Evolutionary conservation across 2,888 invertebrate species (phyloP).

Genomic region (Steinernema hermaphroditum): DNA sequence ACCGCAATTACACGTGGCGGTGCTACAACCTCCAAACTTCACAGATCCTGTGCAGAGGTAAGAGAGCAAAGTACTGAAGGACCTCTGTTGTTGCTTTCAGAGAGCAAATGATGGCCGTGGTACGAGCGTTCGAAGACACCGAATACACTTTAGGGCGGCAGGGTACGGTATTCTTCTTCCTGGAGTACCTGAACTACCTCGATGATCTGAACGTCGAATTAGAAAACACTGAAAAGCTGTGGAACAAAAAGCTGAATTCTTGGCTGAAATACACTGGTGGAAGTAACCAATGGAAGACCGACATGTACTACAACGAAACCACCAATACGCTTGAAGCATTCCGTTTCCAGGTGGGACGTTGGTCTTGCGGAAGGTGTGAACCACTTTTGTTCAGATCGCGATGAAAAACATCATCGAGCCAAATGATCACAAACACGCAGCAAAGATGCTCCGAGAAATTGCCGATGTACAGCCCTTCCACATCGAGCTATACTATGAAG

Average conservation of each 20-base stretch:
- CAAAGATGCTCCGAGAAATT: constrained; percentile 56
- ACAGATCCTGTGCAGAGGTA: constrained; percentile 48
- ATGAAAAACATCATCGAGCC: constrained; percentile 65
- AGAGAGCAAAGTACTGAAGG: background rate
- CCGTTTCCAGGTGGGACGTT: constrained; percentile 62
- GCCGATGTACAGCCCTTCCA: constrained; percentile 59
- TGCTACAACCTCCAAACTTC: constrained; percentile 61
- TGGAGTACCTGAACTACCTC: constrained; percentile 62
- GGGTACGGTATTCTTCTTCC: constrained; percentile 65
- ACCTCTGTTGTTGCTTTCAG: constrained; percentile 39
- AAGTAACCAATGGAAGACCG: constrained; percentile 59
- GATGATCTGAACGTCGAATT: constrained; percentile 62
- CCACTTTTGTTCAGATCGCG: constrained; percentile 52
- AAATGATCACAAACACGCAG: constrained; percentile 63
- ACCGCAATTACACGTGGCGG: constrained; percentile 43
- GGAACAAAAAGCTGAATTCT: constrained; percentile 60
- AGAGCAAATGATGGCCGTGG: constrained; percentile 49
- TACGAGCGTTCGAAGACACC: constrained; percentile 61
- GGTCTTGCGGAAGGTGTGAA: constrained; percentile 11
- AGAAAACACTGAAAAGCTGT: constrained; percentile 60
- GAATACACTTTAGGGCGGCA: constrained; percentile 62
- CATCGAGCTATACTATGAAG: constrained; percentile 55
- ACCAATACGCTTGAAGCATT: constrained; percentile 49
- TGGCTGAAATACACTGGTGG: constrained; percentile 65
- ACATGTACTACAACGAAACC: constrained; percentile 56